Base-by-base conservation (phyloP, 2,797 vertebrate species). In the Apogon hyalosoma region DNA sequence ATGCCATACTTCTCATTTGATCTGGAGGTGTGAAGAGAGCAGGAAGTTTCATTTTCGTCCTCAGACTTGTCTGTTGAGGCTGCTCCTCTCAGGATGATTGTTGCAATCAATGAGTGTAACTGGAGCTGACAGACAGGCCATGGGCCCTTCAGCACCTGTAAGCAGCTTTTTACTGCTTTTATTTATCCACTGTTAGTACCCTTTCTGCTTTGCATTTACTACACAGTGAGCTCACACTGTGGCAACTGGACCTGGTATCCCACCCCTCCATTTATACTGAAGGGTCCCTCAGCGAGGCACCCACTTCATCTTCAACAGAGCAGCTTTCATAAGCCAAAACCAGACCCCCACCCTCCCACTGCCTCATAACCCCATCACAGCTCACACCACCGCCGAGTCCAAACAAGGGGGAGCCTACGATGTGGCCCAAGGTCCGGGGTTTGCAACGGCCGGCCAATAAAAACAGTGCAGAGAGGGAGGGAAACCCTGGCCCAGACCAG, bases 1-100 rank as follows among this genome's bases (percentile, higher is more conserved):
- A 93, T 91, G 58, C 95, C 93, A 81, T 93, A 92, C 90, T 95
- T 95, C 93, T 96, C 94, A 84, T 95, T 94, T 86, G 96, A 96
- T 94, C 97, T 98, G 95, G 92, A 93, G 88, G 94, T 93, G 87
- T 46, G 39, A 75, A 56, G 54, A 82, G 47, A 83, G 48, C 18
- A 3, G 68, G 40, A 66, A 49, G 61, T 56, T 75, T 81, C 21
- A 69, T 68, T 81, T 66, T 75, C 56, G 11, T 52, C 50, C 73
- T 63, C 53, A 5, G 63, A 60, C 54, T 58, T 51, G 69, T 75
- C 45, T 72, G 70, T 74, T 63, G 79, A 82, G 66, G 77, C 67
- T 9, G 63, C 51, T 57, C 10, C 63, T 62, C 60, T 77, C 21
- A 45, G 63, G 70, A 55, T 46, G 60, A 70, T 21, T 12, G 57